Conservation (phyloP, 2,888 invertebrate species). For the Parasteatoda lunata region DNA sequence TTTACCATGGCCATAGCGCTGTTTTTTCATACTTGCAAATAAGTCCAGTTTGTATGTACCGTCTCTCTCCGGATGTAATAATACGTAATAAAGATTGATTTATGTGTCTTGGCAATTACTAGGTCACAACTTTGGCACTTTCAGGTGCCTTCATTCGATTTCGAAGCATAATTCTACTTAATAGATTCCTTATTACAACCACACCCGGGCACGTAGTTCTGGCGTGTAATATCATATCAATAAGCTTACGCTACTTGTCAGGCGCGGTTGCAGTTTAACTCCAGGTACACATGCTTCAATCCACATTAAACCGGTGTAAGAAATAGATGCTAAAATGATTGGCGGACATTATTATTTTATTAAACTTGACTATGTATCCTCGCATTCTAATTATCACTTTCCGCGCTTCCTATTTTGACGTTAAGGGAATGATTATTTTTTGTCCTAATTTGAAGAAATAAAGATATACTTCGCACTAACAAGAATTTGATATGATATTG, state of each 20-base stretch:
- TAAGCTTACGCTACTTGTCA: constrained; percentile 52
- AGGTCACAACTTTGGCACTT: constrained; percentile 45
- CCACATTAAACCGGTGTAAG: constrained; percentile 35
- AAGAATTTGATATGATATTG: constrained; percentile 29
- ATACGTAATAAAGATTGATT: constrained; percentile 67
- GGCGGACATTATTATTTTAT: constrained; percentile 46
- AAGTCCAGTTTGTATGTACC: constrained; percentile 45
- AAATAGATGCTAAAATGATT: constrained; percentile 27
- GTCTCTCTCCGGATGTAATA: constrained; percentile 56
- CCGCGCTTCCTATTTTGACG: constrained; percentile 48
- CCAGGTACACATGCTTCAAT: constrained; percentile 22
- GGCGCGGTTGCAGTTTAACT: constrained; percentile 20
- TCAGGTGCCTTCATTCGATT: constrained; percentile 36
- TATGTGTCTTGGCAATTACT: constrained; percentile 59
- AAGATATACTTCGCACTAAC: constrained; percentile 21
- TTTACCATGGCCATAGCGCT: constrained; percentile 12
- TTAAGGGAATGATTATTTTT: not conserved
- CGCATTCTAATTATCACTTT: constrained; percentile 65
- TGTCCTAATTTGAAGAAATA: constrained; percentile 6
- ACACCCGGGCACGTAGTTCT: constrained; percentile 49
- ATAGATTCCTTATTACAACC: constrained; percentile 59
- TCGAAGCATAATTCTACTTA: constrained; percentile 63
- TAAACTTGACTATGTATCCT: constrained; percentile 59
- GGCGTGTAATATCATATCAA: constrained; percentile 49
- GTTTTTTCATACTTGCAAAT: constrained; percentile 1